phyloP scores from a whole-genome alignment of 2,797 vertebrate species.

The Sebastes baramenuke region DNA sequence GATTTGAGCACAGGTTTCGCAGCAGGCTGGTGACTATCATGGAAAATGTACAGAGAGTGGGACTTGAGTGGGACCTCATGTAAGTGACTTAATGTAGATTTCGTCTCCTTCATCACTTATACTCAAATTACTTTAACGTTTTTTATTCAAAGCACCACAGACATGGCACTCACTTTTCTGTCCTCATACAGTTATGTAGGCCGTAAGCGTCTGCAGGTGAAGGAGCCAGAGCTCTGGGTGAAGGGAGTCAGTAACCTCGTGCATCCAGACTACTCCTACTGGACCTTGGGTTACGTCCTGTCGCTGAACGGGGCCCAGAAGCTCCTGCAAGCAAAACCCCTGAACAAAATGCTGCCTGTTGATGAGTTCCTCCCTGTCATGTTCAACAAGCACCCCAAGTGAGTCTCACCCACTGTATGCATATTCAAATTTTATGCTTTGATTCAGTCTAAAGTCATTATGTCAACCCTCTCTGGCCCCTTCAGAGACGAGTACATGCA shows the following conservation, averaged over 20 bases:
- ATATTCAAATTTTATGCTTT: neutral
- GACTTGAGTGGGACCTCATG: conserved; percentile 90
- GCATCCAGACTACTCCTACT: conserved; percentile 77
- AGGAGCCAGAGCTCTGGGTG: conserved; percentile 64
- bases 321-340: conserved; percentile 64
- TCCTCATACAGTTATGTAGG: conserved; percentile 67
- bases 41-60: conserved; percentile 78
- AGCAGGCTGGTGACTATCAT: conserved; percentile 84
- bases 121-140: no score
- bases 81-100: conserved; percentile 63
- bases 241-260: conserved; percentile 69
- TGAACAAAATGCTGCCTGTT: conserved; percentile 77
- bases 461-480: neutral
- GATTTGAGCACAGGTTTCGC: conserved; percentile 88
- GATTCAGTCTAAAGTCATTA: neutral
- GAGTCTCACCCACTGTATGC: conserved; percentile 18
- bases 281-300: conserved; percentile 77
- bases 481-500: conserved; percentile 85
- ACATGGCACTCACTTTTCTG: neutral
- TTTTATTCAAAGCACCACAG: neutral
- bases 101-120: neutral
- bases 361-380: conserved; percentile 79
- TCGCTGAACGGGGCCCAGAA: conserved; percentile 69
- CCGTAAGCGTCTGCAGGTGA: conserved; percentile 70
- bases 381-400: conserved; percentile 80